Base-by-base conservation (phyloP, 2,797 vertebrate species). In the Ficedula albicollis region DNA sequence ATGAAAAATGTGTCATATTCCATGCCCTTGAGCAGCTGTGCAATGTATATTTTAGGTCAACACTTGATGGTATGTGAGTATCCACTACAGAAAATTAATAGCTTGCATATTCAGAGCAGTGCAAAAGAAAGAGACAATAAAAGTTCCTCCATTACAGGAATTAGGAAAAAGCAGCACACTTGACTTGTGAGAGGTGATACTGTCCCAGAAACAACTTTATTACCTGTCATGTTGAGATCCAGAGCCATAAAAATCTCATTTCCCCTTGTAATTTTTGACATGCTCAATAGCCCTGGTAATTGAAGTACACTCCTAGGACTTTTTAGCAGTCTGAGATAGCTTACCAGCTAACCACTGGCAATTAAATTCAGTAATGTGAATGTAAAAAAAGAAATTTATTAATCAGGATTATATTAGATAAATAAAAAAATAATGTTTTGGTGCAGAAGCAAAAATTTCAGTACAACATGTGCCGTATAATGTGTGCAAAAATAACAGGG, bases 331-430 rank as follows among this genome's bases (percentile, higher is more conserved):
- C 97, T 96, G 90, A 96, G 92, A 93, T 56, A 93, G 59, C 48
- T 95, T 90, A 95, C 84, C 83, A 97, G 80, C 81, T 97, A 97
- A 95, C 91, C 91, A 96, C 89, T 93, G 82, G 86, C 95, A 97
- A 97, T 97, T 97, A 96, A 97, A 98, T 96, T 94, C 84, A 94
- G 76, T 82, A 96, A 96, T 49, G 38, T 92, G 80, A 97, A 92
- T 92, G 96, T 76, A 84, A 97, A 97, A 52, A 68, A 97, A 95
- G 2, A 76, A 84, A 95, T 83, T 20, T 96, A 97, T 97, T 97
- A 96, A 96, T 97, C 95, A 84, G 18, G 19, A 96, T 60, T 62
- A 84, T 87, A 95, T 97, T 95, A 97, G 85, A 81, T 86, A 96
- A 96, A 80, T 94, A 89, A 81, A 93, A 97, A 80, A 96, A 78